Conservation (phyloP, 2,888 invertebrate genomes). For the Drosophila histrio region DNA sequence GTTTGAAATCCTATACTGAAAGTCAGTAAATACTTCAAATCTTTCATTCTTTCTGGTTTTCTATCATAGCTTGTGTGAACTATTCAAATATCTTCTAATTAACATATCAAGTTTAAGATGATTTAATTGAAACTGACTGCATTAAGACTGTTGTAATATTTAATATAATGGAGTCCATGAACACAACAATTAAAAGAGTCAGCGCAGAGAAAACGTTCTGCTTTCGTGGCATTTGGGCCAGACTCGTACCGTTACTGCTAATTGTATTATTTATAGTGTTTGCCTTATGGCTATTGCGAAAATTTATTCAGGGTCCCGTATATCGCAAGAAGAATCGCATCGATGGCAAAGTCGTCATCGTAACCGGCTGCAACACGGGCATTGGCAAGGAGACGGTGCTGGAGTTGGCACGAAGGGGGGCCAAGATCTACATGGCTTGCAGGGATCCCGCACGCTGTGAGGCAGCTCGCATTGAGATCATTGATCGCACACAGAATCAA, state of each 20-base stretch:
- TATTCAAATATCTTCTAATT: too few relatives aligned
- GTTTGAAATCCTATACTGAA: not conserved
- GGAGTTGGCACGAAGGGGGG: slow-evolving; percentile 90
- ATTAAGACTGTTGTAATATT: not conserved
- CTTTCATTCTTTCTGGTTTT: too few relatives aligned
- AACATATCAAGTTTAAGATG: too few relatives aligned
- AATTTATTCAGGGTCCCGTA: slow-evolving; percentile 80
- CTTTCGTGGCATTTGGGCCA: slow-evolving; percentile 78
- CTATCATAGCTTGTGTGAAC: not conserved
- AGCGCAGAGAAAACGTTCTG: slow-evolving; percentile 69
- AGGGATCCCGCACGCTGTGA: slow-evolving; percentile 91
- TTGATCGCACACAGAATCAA: slow-evolving; percentile 89
- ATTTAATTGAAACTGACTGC: not conserved
- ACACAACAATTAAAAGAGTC: slow-evolving; percentile 24
- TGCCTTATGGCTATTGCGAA: slow-evolving; percentile 76
- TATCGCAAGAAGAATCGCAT: slow-evolving; percentile 84
- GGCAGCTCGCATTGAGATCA: slow-evolving; percentile 88
- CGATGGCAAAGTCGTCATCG: slow-evolving; percentile 88
- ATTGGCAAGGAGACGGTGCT: slow-evolving; percentile 91
- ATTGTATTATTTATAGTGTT: slow-evolving; percentile 44
- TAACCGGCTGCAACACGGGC: slow-evolving; percentile 93
- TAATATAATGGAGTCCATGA: not conserved
- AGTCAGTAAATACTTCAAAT: not conserved
- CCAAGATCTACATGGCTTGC: slow-evolving; percentile 94
- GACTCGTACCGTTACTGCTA: slow-evolving; percentile 67